Percentiles rank a stretch among this genome's conserved stretches.
Evolutionary conservation across 2,113 vertebrate genomes (phyloP).

Genomic region (Uropsilus gracilis): DNA sequence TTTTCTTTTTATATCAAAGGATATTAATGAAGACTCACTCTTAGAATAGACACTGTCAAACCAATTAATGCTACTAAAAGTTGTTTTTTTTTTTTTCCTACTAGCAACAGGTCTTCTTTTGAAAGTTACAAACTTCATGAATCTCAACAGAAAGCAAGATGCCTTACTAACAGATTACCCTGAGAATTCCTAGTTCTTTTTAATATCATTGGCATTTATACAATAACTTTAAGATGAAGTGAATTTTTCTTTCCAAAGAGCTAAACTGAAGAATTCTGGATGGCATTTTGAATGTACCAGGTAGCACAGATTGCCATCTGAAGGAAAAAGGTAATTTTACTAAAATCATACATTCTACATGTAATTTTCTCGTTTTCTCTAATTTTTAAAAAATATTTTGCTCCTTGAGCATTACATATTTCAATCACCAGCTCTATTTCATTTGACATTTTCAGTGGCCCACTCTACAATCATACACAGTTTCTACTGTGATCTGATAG

Average conservation of each 20-base stretch:
- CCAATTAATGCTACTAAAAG: not conserved
- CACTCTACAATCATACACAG: not conserved
- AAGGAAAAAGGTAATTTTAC: not conserved
- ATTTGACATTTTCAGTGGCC: not conserved
- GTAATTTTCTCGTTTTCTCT: not conserved
- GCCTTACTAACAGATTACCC: not conserved
- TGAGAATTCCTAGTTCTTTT: not conserved
- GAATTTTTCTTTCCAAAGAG: not conserved
- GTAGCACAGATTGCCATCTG: not conserved
- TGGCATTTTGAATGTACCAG: no score
- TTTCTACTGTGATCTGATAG: not conserved
- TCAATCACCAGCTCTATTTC: not conserved
- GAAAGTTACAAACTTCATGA: not conserved
- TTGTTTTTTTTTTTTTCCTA: not conserved
- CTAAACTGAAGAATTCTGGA: not conserved
- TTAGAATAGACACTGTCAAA: not conserved
- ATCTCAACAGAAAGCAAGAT: not conserved
- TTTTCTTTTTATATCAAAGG: constrained; percentile 8
- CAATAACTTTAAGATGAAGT: not conserved
- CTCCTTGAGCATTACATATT: not conserved
- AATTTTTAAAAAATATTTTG: not conserved
- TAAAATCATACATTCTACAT: not conserved
- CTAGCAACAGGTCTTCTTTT: not conserved
- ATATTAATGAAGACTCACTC: not conserved
- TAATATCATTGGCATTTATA: not conserved